Conservation (phyloP, 1,140 invertebrate genomes). For the Aphis gossypii region DNA sequence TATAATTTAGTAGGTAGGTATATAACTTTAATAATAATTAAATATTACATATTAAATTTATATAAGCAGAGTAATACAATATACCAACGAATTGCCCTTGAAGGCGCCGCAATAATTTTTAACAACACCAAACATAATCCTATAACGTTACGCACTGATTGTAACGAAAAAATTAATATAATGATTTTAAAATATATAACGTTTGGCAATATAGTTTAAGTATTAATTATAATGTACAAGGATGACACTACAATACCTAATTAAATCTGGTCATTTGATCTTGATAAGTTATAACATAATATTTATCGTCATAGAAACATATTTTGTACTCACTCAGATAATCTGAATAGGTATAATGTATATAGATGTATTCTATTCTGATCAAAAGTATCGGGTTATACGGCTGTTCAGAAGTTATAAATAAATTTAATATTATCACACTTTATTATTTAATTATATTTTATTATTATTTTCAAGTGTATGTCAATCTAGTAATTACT, state of each 20-base stretch:
- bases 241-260: not conserved
- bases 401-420: not conserved
- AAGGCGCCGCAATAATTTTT: too few relatives aligned
- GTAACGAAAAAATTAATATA: not conserved
- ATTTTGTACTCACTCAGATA: not conserved
- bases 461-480: not conserved
- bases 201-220: not conserved
- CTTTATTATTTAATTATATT: not conserved
- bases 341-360: not conserved
- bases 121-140: too few relatives aligned
- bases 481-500: not conserved
- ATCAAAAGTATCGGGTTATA: not conserved
- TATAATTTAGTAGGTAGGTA: too few relatives aligned
- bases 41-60: too few relatives aligned
- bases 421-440: not conserved
- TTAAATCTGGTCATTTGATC: not conserved
- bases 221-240: not conserved
- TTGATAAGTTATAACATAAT: not conserved
- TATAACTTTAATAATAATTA: too few relatives aligned
- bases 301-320: too few relatives aligned
- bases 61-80: too few relatives aligned
- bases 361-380: not conserved
- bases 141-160: too few relatives aligned
- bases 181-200: not conserved
- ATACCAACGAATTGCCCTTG: too few relatives aligned